phyloP scores from a whole-genome alignment of 2,113 vertebrate genomes.

The Tupaia chinensis region DNA sequence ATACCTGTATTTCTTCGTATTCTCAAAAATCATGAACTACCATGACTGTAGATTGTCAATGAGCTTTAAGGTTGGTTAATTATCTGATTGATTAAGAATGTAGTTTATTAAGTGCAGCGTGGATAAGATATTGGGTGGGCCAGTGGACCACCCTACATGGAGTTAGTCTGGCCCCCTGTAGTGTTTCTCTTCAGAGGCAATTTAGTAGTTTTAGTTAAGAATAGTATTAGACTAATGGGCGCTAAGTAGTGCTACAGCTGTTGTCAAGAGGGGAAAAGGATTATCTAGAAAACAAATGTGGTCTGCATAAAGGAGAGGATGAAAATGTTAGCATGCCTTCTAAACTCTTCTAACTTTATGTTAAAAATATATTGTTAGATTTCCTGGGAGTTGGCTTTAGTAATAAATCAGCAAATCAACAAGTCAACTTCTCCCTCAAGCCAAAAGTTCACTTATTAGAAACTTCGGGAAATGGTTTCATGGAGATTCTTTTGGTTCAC shows the following conservation, averaged over 20 bases:
- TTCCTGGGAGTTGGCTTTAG: constrained; percentile 34
- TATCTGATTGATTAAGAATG: constrained; percentile 54
- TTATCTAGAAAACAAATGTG: constrained; percentile 79
- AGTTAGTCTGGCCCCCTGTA: constrained; percentile 72
- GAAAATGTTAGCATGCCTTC: constrained; percentile 80
- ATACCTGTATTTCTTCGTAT: constrained; percentile 27
- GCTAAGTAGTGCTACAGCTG: constrained; percentile 79
- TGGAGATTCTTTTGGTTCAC: constrained; percentile 18
- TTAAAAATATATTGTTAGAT: constrained; percentile 8
- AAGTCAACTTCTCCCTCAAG: constrained; percentile 39
- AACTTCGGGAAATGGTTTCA: constrained; percentile 13
- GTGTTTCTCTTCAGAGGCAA: constrained; percentile 46
- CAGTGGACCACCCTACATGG: constrained; percentile 32
- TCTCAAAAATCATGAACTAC: not conserved
- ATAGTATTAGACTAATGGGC: constrained; percentile 68
- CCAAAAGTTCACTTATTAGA: not conserved
- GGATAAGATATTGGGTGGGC: constrained; percentile 34
- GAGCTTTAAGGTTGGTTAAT: constrained; percentile 46
- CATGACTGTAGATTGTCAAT: not conserved
- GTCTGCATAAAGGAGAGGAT: constrained; percentile 70
- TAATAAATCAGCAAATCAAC: constrained; percentile 45
- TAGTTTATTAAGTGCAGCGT: not conserved
- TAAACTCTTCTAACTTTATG: constrained; percentile 57
- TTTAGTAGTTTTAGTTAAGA: constrained; percentile 38
- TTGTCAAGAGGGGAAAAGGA: constrained; percentile 68